Evolutionary conservation across 2,888 invertebrate species (phyloP).

Genomic region (Apamea monoglypha): DNA sequence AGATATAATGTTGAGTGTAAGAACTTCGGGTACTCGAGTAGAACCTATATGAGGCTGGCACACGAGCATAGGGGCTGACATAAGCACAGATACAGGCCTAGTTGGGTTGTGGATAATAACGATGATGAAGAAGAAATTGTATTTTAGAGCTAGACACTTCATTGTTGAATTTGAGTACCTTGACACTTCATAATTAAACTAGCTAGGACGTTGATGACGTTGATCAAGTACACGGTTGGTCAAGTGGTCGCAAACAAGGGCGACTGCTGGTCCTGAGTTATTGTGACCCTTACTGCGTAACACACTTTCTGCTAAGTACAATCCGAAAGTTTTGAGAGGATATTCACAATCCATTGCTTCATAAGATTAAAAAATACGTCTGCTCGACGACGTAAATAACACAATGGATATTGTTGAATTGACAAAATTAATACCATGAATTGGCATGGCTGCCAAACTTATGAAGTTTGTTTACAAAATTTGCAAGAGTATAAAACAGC

Average conservation of each 20-base stretch:
- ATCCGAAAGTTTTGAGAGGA: not conserved
- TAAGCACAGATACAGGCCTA: too few species aligned
- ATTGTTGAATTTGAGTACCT: not conserved
- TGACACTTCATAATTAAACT: not conserved
- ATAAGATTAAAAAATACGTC: not conserved
- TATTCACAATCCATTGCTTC: not conserved
- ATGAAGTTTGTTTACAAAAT: not conserved
- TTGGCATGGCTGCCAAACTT: too few species aligned
- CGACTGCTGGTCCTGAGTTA: not conserved
- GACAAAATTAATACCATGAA: too few species aligned
- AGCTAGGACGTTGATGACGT: not conserved
- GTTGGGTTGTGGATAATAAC: too few species aligned
- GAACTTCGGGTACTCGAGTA: not conserved
- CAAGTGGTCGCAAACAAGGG: not conserved
- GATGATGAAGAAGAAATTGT: too few species aligned
- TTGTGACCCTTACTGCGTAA: not conserved
- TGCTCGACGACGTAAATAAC: not conserved
- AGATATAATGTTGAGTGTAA: not conserved
- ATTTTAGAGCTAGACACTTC: not conserved
- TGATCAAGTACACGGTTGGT: not conserved
- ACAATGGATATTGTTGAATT: not conserved
- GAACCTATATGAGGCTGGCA: too few species aligned
- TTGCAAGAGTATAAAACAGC: not conserved
- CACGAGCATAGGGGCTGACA: too few species aligned
- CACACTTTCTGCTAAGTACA: not conserved